These are phyloP conservation scores for Oryzias melastigma DNA, from an alignment of 2,113 vertebrate species.

Conservation along the genomic window DNA sequence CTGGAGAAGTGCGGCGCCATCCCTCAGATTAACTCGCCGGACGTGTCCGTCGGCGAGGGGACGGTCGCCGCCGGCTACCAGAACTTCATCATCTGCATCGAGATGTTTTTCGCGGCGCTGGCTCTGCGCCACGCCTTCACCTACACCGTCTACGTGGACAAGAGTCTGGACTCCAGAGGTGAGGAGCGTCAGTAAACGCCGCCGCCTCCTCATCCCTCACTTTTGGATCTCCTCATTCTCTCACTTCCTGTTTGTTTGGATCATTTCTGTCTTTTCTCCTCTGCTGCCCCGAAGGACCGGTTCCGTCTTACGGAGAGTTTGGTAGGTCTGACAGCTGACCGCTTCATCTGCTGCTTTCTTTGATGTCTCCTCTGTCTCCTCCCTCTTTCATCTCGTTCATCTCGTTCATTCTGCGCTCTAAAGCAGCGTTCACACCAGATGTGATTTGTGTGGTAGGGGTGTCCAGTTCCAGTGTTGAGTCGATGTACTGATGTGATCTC, in stretches of 20 bases:
- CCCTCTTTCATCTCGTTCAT: background rate
- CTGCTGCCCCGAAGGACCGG: slow-evolving; percentile 78
- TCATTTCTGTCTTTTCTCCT: slow-evolving; percentile 32
- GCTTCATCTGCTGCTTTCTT: no score
- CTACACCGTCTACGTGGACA: slow-evolving; percentile 90
- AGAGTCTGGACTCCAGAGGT: slow-evolving; percentile 92
- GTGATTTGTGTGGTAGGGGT: no score
- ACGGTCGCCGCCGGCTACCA: slow-evolving; percentile 96
- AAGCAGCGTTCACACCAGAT: background rate
- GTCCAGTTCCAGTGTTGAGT: no score
- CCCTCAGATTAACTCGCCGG: slow-evolving; percentile 87
- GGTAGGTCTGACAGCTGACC: slow-evolving; percentile 81
- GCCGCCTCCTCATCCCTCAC: background rate
- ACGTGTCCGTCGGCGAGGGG: slow-evolving; percentile 90
- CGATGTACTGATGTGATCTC: no score
- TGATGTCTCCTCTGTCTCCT: no score
- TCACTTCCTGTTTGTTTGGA: slow-evolving; percentile 16
- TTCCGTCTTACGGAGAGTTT: slow-evolving; percentile 88
- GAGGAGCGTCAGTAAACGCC: slow-evolving; percentile 18
- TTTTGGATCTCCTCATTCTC: background rate
- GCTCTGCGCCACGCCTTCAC: slow-evolving; percentile 94
- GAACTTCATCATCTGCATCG: slow-evolving; percentile 97
- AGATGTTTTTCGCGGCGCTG: slow-evolving; percentile 97
- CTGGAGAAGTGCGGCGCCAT: slow-evolving; percentile 96
- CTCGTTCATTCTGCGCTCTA: background rate